A percentile compares a stretch with the other conserved stretches of the same genome.
These are phyloP conservation scores for Sceloporus undulatus DNA, from an alignment of 2,113 vertebrate species.

Conservation along the genomic window DNA sequence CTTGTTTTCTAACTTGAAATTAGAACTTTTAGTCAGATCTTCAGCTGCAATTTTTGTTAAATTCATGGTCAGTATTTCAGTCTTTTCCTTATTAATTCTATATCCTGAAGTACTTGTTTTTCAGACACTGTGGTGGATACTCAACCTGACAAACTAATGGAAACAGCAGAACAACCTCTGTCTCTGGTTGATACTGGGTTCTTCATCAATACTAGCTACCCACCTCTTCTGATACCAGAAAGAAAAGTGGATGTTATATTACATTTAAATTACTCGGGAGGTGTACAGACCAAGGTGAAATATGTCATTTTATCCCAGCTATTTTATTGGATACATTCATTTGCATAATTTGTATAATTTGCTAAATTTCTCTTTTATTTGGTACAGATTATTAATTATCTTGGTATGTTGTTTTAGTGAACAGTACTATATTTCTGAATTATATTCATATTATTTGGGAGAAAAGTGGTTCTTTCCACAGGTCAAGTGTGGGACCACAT, in stretches of 20 bases:
- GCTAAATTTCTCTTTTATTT: neutral
- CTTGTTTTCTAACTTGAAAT: no score
- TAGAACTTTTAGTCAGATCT: no score
- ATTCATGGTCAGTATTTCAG: no score
- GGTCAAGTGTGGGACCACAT: no score
- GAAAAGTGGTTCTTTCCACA: neutral
- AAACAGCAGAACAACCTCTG: conserved; percentile 71
- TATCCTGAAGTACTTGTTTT: conserved; percentile 51
- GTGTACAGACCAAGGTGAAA: conserved; percentile 71
- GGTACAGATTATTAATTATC: neutral
- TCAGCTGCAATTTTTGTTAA: no score
- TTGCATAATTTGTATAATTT: neutral
- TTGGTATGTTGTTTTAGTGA: neutral
- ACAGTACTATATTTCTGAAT: neutral
- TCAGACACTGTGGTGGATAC: conserved; percentile 75
- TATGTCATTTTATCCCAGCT: neutral
- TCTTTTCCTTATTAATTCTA: no score
- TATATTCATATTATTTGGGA: neutral
- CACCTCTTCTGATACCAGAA: conserved; percentile 73
- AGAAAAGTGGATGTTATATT: conserved; percentile 80
- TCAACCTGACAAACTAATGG: conserved; percentile 75
- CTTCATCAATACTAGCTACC: conserved; percentile 82
- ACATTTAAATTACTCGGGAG: conserved; percentile 74
- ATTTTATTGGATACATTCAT: neutral
- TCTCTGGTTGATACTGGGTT: conserved; percentile 80